Base-by-base conservation (phyloP, 2,797 vertebrate species). In the Luscinia megarhynchos region DNA sequence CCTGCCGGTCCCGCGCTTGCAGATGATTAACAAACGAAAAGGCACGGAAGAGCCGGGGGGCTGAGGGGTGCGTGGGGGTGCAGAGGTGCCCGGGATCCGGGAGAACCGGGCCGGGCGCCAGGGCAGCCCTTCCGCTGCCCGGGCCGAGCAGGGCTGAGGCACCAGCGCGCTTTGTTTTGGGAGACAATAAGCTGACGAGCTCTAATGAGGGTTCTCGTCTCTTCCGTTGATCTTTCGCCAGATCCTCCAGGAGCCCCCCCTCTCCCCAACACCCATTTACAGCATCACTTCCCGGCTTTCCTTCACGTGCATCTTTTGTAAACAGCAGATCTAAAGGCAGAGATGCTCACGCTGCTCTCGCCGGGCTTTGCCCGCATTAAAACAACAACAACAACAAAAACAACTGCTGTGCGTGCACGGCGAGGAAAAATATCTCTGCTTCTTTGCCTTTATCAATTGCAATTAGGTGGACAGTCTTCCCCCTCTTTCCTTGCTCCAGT, bases 391-490 rank as follows among this genome's bases (percentile, higher is more conserved):
- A 76, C 17, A 72, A 64, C 50, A 79, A 55, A 50, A 76, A 77
- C 94, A 94, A 92, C 92, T 78, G 94, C 83, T 89, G 93, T 88
- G 96, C 91, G 70, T 89, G 82, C 87, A 36, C 30, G 67, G 78
- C 21, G 59, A 91, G 70, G 66, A 74, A 83, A 78, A 74, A 70
- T 78, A 95, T 84, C 91, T 48, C 70, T 93, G 82, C 77, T 93
- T 76, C 86, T 89, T 72, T 85, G 97, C 97, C 95, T 97, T 97
- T 96, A 97, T 97, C 97, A 97, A 87, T 97, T 97, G 97, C 97
- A 98, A 98, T 98, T 98, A 98, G 97, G 97, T 96, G 97, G 97
- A 97, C 97, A 96, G 97, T 97, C 96, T 99, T 99, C 98, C 98
- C 97, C 97, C 96, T 96, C 97, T 98, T 98, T 97, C 97, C 97